Evolutionary conservation across 2,797 vertebrate genomes (phyloP).

Genomic region (Manis crassicaudata): DNA sequence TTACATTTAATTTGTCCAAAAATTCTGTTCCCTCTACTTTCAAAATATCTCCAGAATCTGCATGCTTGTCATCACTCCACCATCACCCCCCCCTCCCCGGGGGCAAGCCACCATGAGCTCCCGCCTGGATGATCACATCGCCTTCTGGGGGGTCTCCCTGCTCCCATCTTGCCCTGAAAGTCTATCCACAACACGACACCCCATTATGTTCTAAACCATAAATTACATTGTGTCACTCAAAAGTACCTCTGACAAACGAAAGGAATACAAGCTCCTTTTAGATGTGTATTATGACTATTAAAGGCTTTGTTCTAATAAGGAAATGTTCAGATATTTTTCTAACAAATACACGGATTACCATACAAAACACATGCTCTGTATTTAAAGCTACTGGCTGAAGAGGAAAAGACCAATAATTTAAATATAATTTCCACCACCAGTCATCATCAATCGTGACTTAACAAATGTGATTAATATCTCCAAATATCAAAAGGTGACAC

Average conservation of each 20-base stretch:
- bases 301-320: neutral
- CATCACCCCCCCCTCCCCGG: accelerated
- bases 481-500: neutral
- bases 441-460: neutral
- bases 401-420: neutral
- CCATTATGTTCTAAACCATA: neutral
- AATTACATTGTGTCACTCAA: neutral
- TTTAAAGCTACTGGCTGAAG: neutral
- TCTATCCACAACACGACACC: neutral
- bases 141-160: neutral
- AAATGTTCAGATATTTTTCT: neutral
- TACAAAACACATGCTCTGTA: neutral
- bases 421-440: neutral
- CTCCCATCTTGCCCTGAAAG: neutral
- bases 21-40: neutral
- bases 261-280: neutral
- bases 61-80: neutral
- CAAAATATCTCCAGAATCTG: neutral
- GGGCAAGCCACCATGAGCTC: neutral
- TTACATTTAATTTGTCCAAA: neutral
- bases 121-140: neutral
- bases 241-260: neutral
- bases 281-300: neutral
- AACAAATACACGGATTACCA: neutral
- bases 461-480: neutral